Base-by-base conservation (phyloP, 2,797 vertebrate species). In the Austrolebias charrua region DNA sequence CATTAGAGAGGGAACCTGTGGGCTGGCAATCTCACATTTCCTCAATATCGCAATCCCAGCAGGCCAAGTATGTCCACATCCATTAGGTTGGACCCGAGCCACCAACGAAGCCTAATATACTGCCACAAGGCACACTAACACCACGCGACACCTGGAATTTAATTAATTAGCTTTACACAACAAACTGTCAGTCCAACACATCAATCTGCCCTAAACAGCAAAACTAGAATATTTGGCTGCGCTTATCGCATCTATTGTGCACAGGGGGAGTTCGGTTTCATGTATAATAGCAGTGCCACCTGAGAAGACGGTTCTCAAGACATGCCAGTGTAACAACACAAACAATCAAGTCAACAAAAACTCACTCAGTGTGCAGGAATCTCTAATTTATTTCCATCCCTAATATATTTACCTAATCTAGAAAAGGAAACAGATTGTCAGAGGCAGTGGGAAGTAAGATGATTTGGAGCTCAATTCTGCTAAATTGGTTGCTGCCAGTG, bases 401-500 rank as follows among this genome's bases (percentile, higher is more conserved):
- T 88, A 89, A 92, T 89, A 81, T 89, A 90, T 92, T 92, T 91
- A 90, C 85, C 81, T 89, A 90, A 84, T 91, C 83, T 73, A 75
- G 82, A 83, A 84, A 86, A 80, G 83, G 78, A 86, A 89, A 85
- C 87, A 88, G 87, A 91, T 89, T 90, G 87, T 88, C 86, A 86
- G 87, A 88, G 86, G 80, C 87, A 86, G 87, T 87, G 87, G 87
- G 85, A 88, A 85, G 80, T 79, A 82, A 90, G 88, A 90, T 91
- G 90, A 93, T 92, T 91, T 90, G 92, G 88, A 87, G 88, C 90
- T 88, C 85, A 90, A 89, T 91, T 91, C 85, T 81, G 80, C 87
- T 86, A 92, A 92, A 94, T 93, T 92, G 91, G 89, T 92, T 90
- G 88, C 89, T 89, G 92, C 90, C 92, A 91, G 89, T 80, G 73